Evolutionary conservation across 2,888 invertebrate genomes (phyloP).

Genomic region (Eristalis pertinax): DNA sequence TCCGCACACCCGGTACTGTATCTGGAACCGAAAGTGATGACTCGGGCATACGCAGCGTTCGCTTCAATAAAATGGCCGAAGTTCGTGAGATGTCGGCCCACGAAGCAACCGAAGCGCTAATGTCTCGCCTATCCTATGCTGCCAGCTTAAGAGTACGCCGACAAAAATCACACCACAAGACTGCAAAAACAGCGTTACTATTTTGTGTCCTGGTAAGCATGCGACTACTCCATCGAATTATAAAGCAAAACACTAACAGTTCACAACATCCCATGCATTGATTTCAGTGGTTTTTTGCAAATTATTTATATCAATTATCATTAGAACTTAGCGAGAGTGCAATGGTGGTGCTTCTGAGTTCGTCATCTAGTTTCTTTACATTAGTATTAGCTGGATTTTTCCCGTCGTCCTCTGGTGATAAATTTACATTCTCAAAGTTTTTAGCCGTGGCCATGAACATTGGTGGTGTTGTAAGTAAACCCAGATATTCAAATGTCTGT

Average conservation of each 20-base stretch:
- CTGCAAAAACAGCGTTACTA: constrained; percentile 91
- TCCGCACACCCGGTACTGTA: constrained; percentile 83
- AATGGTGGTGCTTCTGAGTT: constrained; percentile 93
- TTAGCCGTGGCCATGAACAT: constrained; percentile 90
- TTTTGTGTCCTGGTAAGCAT: constrained; percentile 91
- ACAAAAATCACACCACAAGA: constrained; percentile 84
- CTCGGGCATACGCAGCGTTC: constrained; percentile 91
- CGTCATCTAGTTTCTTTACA: constrained; percentile 94
- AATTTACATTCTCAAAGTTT: constrained; percentile 92
- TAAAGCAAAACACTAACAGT: constrained; percentile 5
- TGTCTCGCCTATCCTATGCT: constrained; percentile 96
- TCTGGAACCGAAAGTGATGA: constrained; percentile 93
- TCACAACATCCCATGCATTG: constrained; percentile 62
- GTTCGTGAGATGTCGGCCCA: constrained; percentile 93
- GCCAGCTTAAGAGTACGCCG: constrained; percentile 92
- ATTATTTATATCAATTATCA: constrained; percentile 95
- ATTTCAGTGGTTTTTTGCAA: constrained; percentile 96
- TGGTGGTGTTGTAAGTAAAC: constrained; percentile 88
- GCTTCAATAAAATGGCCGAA: constrained; percentile 95
- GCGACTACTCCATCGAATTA: neutral
- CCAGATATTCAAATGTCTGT: too few species aligned
- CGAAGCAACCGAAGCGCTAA: constrained; percentile 95
- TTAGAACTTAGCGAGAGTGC: constrained; percentile 91
- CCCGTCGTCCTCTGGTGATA: constrained; percentile 91
- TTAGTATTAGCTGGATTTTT: constrained; percentile 92